Conservation (phyloP, 2,113 vertebrate species). For the Calidris pygmaea region DNA sequence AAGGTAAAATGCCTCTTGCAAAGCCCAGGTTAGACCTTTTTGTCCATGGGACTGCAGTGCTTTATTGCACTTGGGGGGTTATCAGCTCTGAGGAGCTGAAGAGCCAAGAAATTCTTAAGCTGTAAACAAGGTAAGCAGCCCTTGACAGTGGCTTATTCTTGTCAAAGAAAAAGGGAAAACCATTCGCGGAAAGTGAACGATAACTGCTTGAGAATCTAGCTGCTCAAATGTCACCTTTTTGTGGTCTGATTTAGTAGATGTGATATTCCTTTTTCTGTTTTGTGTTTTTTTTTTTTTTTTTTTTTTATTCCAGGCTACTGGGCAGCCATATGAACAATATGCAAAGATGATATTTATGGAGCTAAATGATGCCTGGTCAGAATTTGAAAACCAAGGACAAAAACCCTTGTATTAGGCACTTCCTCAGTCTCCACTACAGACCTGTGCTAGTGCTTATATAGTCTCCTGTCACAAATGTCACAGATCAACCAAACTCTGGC, state of each 20-base stretch:
- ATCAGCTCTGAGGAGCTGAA: background rate
- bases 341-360: conserved; percentile 99
- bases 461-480: conserved; percentile 72
- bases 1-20: background rate
- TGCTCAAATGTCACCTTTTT: background rate
- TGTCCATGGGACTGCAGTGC: background rate
- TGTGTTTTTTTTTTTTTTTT: no score
- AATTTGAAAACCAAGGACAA: conserved; percentile 99
- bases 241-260: background rate
- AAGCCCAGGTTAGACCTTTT: background rate
- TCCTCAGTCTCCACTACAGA: conserved; percentile 69
- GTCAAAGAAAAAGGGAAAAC: background rate
- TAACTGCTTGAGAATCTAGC: background rate
- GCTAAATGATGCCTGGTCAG: conserved; percentile 98
- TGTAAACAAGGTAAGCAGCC: background rate
- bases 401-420: conserved; percentile 89
- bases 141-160: background rate
- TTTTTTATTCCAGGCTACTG: conserved; percentile 85
- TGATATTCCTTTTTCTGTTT: conserved; percentile 44
- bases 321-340: conserved; percentile 98
- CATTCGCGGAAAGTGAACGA: background rate
- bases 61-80: background rate
- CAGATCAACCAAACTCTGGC: conserved; percentile 68
- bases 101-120: background rate
- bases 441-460: conserved; percentile 67